These are phyloP conservation scores for Drosophila kurseongensis DNA, from an alignment of 1,140 invertebrate genomes.

Conservation along the genomic window DNA sequence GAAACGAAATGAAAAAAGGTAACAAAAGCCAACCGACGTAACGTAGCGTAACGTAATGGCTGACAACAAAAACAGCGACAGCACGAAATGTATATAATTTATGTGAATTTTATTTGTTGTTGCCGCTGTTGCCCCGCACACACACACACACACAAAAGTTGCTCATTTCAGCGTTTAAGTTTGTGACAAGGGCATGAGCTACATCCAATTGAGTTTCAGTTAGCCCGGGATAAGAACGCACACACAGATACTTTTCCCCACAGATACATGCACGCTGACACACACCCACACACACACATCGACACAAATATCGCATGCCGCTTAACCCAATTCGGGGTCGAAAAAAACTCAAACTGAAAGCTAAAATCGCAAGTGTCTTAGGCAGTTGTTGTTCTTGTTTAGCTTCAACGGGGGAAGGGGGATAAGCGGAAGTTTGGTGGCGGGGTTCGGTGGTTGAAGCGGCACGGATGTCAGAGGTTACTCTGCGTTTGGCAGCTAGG, in stretches of 20 bases:
- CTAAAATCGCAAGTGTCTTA: constrained; percentile 72
- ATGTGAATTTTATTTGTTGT: constrained; percentile 73
- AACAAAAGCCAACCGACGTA: constrained; percentile 71
- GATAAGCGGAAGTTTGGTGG: not conserved
- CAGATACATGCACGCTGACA: constrained; percentile 10
- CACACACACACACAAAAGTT: constrained; percentile 55
- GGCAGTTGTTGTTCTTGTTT: constrained; percentile 57
- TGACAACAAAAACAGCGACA: constrained; percentile 45
- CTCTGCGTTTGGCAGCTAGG: constrained; percentile 61
- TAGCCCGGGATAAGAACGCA: constrained; percentile 59
- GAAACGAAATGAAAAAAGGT: constrained; percentile 30
- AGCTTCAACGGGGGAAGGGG: constrained; percentile 4
- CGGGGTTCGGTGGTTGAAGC: not conserved
- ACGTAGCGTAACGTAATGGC: constrained; percentile 79
- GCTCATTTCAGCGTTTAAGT: constrained; percentile 80
- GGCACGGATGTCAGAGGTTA: constrained; percentile 15
- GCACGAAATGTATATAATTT: constrained; percentile 71
- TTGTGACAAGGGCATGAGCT: constrained; percentile 69
- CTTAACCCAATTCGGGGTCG: constrained; percentile 74
- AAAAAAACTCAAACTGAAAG: constrained; percentile 41
- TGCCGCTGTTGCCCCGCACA: constrained; percentile 11
- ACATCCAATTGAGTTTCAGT: constrained; percentile 78
- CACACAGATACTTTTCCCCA: constrained; percentile 20
- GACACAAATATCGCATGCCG: constrained; percentile 47
- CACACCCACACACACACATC: constrained; percentile 10